Conservation (phyloP, 2,113 vertebrate genomes). For the Crotalus viridis region DNA sequence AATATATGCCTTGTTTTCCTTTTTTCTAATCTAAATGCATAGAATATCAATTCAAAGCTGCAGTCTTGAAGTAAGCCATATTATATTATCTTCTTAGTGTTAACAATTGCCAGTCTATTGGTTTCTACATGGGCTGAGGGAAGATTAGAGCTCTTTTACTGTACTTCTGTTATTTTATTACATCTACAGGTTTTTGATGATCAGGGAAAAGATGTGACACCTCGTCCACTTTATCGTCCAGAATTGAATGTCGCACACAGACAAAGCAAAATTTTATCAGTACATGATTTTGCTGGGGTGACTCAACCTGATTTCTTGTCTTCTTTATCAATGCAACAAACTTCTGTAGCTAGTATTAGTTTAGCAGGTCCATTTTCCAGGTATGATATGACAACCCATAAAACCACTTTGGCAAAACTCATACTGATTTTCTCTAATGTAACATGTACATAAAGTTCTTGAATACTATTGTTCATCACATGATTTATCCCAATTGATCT, state of each 20-base stretch:
- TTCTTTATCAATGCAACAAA: conserved; percentile 62
- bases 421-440: not conserved
- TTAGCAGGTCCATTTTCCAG: conserved; percentile 73
- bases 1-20: not conserved
- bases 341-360: conserved; percentile 59
- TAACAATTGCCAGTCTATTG: not conserved
- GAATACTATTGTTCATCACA: not conserved
- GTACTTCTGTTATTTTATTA: conserved; percentile 18
- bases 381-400: conserved; percentile 53
- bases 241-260: conserved; percentile 61
- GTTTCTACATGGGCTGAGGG: not conserved
- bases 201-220: conserved; percentile 82
- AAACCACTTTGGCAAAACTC: not conserved
- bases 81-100: not conserved
- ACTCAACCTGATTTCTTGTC: conserved; percentile 57
- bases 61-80: not conserved
- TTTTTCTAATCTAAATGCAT: not conserved
- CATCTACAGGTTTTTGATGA: conserved; percentile 82
- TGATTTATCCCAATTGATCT: not conserved
- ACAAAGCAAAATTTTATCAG: conserved; percentile 67
- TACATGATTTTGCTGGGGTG: conserved; percentile 61
- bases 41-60: not conserved
- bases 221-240: conserved; percentile 74
- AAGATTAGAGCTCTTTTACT: not conserved
- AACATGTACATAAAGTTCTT: not conserved